phyloP scores from a whole-genome alignment of 2,888 invertebrate genomes.

The Dryobotodes eremita region DNA sequence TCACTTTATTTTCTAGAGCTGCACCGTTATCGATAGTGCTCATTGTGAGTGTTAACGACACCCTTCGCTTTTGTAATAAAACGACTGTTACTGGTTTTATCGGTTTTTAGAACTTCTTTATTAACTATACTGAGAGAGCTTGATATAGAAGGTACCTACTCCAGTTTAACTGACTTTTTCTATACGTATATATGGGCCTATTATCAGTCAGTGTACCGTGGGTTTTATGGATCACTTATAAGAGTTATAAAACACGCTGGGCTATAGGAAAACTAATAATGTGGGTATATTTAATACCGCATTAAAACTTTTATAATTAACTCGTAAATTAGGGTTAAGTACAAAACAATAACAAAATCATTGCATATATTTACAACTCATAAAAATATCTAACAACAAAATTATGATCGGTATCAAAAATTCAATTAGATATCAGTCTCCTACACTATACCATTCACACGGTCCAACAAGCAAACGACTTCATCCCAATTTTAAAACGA shows the following conservation, averaged over 20 bases:
- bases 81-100: constrained; percentile 45
- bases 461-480: neutral
- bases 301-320: neutral
- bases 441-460: neutral
- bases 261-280: neutral
- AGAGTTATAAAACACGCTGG: neutral
- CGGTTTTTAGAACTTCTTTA: constrained; percentile 32
- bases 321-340: neutral
- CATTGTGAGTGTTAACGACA: constrained; percentile 58
- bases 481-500: neutral
- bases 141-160: neutral
- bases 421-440: neutral
- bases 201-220: neutral
- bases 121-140: constrained; percentile 7
- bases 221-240: neutral
- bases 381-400: neutral
- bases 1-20: constrained; percentile 35
- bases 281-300: neutral
- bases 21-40: constrained; percentile 44
- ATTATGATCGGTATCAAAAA: neutral
- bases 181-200: neutral
- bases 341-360: neutral
- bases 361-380: neutral
- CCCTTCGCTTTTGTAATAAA: constrained; percentile 46
- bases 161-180: neutral